phyloP scores from a whole-genome alignment of 2,888 invertebrate genomes.

The Leptinotarsa peninsularis region DNA sequence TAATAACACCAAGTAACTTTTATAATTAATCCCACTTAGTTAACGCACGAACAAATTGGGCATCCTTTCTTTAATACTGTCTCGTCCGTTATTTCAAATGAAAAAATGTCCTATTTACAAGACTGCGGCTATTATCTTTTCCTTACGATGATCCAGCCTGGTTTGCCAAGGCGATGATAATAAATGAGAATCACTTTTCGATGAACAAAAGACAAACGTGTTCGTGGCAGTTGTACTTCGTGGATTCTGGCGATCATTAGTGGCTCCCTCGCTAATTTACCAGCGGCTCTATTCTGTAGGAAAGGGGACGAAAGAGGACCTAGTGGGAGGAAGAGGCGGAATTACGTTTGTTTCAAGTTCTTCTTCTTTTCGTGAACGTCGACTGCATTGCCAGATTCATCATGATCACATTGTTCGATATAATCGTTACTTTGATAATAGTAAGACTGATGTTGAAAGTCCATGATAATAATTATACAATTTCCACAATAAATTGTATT shows the following conservation, averaged over 20 bases:
- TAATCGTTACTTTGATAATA: background rate
- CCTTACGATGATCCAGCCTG: conserved; percentile 43
- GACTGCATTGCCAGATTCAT: conserved; percentile 31
- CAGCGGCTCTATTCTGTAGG: conserved; percentile 18
- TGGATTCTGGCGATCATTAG: conserved; percentile 54
- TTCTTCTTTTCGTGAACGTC: conserved; percentile 30
- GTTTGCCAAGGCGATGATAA: conserved; percentile 45
- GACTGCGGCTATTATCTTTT: conserved; percentile 6
- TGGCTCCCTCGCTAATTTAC: conserved; percentile 51
- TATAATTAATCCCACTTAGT: conserved; percentile 1
- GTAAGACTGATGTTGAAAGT: background rate
- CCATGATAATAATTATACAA: background rate
- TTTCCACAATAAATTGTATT: no score
- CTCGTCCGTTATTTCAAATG: background rate
- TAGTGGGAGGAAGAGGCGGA: background rate
- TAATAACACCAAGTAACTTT: background rate
- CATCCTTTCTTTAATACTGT: background rate
- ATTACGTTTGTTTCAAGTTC: conserved; percentile 29
- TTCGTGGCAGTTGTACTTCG: conserved; percentile 56
- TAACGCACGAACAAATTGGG: background rate
- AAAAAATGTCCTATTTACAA: background rate
- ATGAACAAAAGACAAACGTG: conserved; percentile 57
- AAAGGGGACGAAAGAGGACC: background rate
- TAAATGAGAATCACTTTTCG: conserved; percentile 55
- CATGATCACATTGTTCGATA: conserved; percentile 32